Evolutionary conservation across 2,797 vertebrate genomes (phyloP), one percentile per base, ranked within the genome.

Genomic region (Neomorphus geoffroyi): DNA sequence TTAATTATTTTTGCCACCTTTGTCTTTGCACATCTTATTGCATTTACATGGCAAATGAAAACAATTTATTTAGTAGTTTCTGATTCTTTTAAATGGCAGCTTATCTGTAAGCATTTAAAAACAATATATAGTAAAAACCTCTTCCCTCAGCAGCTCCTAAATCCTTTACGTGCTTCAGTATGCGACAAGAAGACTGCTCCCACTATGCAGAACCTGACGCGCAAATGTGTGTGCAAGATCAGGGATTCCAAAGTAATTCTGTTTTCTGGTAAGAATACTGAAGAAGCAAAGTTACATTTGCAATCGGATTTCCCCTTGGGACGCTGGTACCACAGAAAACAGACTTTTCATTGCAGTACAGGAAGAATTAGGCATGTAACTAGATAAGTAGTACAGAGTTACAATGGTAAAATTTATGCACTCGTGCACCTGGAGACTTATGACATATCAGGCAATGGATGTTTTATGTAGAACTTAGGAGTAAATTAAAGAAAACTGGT

Each of bases 241-340:
- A 88, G 57, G 18, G 27, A 84, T 84, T 86, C 82, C 66, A 88
- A 71, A 86, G 22, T n/a, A 80, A 79, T 72, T 69, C 46, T 62
- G 50, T 24, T 81, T 96, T 90, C 70, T 93, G 66, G 37, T 75
- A 46, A 79, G 70, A 78, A 70, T 33, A 61, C n/a, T 30, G 54
- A 51, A 58, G 75, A 88, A 77, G 17, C 39, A 86, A 19, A 75
- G 62, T 28, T 79, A 79, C 41, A 71, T 88, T 86, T 92, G 82
- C 72, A 81, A 86, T 60, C 79, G 50, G 62, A 94, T 95, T 94
- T 93, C 62, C 96, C 64, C 88, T 84, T 88, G 77, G 77, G 92
- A 80, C 28, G 8, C 30, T n/a, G 15, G 43, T 88, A 70, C 10
- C 27, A 33, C 45, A 64, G 80, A 86, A 90, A 93, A 62, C 51